phyloP scores from a whole-genome alignment of 1,140 invertebrate species.

The Druon quercuslanigerum region DNA sequence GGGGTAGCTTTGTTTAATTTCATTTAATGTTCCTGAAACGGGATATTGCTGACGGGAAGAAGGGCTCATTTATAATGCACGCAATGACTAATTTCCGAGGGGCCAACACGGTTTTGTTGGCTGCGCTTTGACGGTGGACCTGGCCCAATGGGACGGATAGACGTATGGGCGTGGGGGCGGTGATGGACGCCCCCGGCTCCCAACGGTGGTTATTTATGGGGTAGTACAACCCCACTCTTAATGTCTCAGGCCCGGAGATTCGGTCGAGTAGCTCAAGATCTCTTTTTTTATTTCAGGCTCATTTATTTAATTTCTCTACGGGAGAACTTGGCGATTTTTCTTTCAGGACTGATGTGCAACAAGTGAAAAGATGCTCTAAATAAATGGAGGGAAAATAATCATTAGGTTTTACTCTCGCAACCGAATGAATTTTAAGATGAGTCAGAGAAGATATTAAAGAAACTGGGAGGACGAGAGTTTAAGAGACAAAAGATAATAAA shows the following conservation, averaged over 20 bases:
- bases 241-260: constrained; percentile 38
- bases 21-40: constrained; percentile 56
- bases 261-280: neutral
- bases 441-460: too few relatives aligned
- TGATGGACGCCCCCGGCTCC: constrained; percentile 67
- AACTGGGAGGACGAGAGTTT: constrained; percentile 24
- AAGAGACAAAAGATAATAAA: constrained; percentile 65
- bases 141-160: constrained; percentile 34
- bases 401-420: too few relatives aligned
- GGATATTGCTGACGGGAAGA: constrained; percentile 49
- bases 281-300: neutral
- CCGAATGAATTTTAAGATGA: neutral
- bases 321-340: too few relatives aligned
- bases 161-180: constrained; percentile 63
- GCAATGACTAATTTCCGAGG: constrained; percentile 66
- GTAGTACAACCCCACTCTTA: constrained; percentile 55
- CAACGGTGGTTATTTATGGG: constrained; percentile 64
- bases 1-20: constrained; percentile 53
- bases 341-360: too few relatives aligned
- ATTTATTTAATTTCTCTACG: neutral
- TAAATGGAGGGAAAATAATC: too few relatives aligned
- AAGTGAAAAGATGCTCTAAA: too few relatives aligned
- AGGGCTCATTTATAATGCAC: constrained; percentile 60
- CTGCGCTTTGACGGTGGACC: constrained; percentile 47
- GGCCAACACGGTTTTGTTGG: constrained; percentile 42